Evolutionary conservation across 1,140 invertebrate species (phyloP).

Genomic region (Danaus plexippus): DNA sequence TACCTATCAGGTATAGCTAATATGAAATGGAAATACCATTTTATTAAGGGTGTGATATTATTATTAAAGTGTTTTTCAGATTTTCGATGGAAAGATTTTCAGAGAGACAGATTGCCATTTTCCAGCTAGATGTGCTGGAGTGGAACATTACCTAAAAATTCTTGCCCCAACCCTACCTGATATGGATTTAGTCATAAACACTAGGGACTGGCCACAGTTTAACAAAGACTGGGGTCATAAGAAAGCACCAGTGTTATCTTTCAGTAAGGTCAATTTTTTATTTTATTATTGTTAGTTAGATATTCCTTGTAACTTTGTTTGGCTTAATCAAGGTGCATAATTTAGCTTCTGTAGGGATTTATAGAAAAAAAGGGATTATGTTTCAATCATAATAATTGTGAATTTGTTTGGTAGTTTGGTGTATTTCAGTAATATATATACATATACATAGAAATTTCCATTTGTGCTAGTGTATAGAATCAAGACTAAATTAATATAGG

Average conservation of each 20-base stretch:
- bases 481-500: conserved; percentile 3
- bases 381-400: too few relatives aligned
- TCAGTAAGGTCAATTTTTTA: conserved; percentile 84
- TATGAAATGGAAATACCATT: not conserved
- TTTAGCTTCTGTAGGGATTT: too few relatives aligned
- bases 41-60: conserved; percentile 2
- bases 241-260: conserved; percentile 88
- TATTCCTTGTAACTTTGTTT: too few relatives aligned
- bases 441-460: too few relatives aligned
- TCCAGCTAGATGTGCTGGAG: conserved; percentile 89
- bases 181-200: conserved; percentile 92
- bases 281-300: not conserved
- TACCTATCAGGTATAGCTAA: conserved; percentile 80
- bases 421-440: too few relatives aligned
- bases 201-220: conserved; percentile 93
- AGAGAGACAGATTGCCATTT: conserved; percentile 91
- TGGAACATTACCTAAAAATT: conserved; percentile 90
- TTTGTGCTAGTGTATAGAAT: not conserved
- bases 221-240: conserved; percentile 75
- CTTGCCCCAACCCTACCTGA: conserved; percentile 79
- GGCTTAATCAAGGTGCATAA: too few relatives aligned
- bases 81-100: conserved; percentile 86
- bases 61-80: conserved; percentile 34
- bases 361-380: too few relatives aligned
- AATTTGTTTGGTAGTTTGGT: too few relatives aligned